Conservation (phyloP, 2,888 invertebrate species). For the Eristalinus aeneus region DNA sequence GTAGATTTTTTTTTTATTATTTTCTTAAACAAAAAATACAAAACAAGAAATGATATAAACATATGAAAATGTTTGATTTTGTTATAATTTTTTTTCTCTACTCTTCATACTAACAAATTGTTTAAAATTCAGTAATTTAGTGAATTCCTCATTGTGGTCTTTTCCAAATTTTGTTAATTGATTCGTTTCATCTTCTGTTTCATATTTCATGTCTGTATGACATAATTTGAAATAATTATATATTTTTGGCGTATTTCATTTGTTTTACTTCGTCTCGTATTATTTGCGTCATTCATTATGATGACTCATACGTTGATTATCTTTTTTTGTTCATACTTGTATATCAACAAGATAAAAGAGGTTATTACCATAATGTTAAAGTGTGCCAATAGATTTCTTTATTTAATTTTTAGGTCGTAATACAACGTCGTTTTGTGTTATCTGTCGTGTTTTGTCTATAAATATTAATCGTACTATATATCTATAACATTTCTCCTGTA, state of each 20-base stretch:
- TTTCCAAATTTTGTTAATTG: constrained; percentile 39
- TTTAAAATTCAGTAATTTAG: constrained; percentile 58
- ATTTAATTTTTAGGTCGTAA: constrained; percentile 67
- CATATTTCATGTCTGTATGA: constrained; percentile 28
- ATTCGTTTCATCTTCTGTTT: constrained; percentile 28
- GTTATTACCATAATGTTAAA: constrained; percentile 40
- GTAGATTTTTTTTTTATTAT: constrained; percentile 42
- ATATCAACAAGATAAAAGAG: background rate
- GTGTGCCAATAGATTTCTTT: constrained; percentile 69
- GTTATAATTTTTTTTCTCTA: constrained; percentile 28
- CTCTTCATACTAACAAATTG: constrained; percentile 58
- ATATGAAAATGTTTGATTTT: constrained; percentile 31
- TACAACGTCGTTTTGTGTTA: constrained; percentile 70
- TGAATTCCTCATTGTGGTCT: constrained; percentile 43
- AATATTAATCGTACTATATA: constrained; percentile 37
- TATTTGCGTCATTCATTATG: constrained; percentile 56
- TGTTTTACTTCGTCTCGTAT: constrained; percentile 68
- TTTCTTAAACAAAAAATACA: background rate
- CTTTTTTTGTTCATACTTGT: constrained; percentile 15
- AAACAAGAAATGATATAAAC: background rate
- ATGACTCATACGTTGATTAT: constrained; percentile 35
- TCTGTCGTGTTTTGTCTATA: constrained; percentile 69
- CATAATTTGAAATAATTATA: constrained; percentile 60
- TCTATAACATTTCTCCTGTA: constrained; percentile 61
- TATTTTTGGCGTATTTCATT: constrained; percentile 40